Percentiles rank a stretch among this genome's conserved stretches.
phyloP scores from a whole-genome alignment of 2,113 vertebrate species.

The Labeo catla region DNA sequence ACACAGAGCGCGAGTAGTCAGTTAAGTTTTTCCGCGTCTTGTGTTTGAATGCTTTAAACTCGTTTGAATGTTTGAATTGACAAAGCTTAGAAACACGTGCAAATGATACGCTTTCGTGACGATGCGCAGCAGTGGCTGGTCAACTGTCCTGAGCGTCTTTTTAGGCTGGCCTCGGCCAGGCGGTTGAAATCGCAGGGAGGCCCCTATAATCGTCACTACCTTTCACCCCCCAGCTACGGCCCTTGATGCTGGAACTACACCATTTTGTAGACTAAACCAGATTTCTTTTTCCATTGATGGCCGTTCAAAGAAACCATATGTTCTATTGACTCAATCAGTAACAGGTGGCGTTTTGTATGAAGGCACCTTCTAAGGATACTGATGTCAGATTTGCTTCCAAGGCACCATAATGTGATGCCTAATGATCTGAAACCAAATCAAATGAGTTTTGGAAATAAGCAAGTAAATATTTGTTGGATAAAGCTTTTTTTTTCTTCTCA shows the following conservation, averaged over 20 bases:
- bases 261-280: neutral
- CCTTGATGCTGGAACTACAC: neutral
- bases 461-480: neutral
- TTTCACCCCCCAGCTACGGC: too few relatives aligned
- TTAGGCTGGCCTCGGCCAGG: too few relatives aligned
- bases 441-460: neutral
- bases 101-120: too few relatives aligned
- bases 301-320: neutral
- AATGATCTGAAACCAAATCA: conserved; percentile 13
- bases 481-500: neutral
- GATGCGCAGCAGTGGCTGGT: too few relatives aligned
- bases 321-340: neutral
- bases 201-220: too few relatives aligned
- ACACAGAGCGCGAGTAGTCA: too few relatives aligned
- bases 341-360: neutral
- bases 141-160: too few relatives aligned
- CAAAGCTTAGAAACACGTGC: too few relatives aligned
- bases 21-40: too few relatives aligned
- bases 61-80: too few relatives aligned
- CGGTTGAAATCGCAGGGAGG: too few relatives aligned
- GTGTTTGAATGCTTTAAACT: too few relatives aligned
- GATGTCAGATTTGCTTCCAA: neutral
- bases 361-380: neutral
- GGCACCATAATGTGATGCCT: neutral
- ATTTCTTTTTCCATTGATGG: neutral